Percentiles rank a stretch among this genome's conserved stretches.
These are phyloP conservation scores for Listrodromus nycthemerus DNA, from an alignment of 2,888 invertebrate genomes.

Conservation along the genomic window DNA sequence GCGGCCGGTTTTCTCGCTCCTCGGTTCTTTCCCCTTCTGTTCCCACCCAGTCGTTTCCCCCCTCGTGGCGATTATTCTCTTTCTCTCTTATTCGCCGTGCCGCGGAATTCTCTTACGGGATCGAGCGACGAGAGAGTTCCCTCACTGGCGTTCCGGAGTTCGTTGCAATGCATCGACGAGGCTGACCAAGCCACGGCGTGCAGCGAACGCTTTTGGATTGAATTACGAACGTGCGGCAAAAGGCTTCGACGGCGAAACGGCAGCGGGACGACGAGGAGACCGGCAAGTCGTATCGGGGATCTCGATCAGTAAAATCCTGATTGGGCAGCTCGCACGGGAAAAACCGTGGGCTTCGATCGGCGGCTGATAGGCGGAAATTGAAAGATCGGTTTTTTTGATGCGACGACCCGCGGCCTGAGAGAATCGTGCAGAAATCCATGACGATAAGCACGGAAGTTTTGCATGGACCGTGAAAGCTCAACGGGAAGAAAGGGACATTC, in stretches of 20 bases:
- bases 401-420: no score
- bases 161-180: background rate
- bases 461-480: no score
- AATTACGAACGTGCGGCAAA: slow-evolving; percentile 61
- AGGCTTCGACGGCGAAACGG: slow-evolving; percentile 35
- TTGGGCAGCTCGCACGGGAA: slow-evolving; percentile 61
- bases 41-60: background rate
- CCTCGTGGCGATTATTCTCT: slow-evolving; percentile 2
- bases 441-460: no score
- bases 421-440: no score
- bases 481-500: no score
- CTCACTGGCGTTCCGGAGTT: slow-evolving; percentile 38
- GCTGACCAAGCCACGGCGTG: background rate
- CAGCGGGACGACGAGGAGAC: slow-evolving; percentile 22
- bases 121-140: slow-evolving; percentile 57
- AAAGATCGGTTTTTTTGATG: no score
- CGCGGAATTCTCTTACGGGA: slow-evolving; percentile 55
- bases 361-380: background rate
- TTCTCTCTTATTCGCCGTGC: slow-evolving; percentile 49
- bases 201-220: slow-evolving; percentile 52
- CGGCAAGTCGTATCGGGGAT: slow-evolving; percentile 40
- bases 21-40: slow-evolving; percentile 1
- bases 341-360: slow-evolving; percentile 50
- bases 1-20: slow-evolving; percentile 22
- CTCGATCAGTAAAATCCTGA: slow-evolving; percentile 56